These are phyloP conservation scores for Pandemis heparana DNA, from an alignment of 2,888 invertebrate species.

Conservation along the genomic window DNA sequence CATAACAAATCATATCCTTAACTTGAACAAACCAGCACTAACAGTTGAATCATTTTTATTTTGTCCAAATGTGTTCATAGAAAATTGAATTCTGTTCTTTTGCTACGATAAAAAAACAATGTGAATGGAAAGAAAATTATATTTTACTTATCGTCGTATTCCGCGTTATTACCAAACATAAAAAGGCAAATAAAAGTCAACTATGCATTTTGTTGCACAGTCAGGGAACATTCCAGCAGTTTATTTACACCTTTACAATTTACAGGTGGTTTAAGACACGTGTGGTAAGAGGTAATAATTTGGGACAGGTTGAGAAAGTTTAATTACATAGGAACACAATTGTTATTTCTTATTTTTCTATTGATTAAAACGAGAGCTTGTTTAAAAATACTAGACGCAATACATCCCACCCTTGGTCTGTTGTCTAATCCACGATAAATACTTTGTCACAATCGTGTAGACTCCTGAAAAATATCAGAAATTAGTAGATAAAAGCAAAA, in stretches of 20 bases:
- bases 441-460: constrained; percentile 85
- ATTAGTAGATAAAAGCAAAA: constrained; percentile 1
- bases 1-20: constrained; percentile 16
- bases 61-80: constrained; percentile 17
- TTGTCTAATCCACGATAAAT: constrained; percentile 81
- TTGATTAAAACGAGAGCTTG: neutral
- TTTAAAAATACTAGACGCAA: constrained; percentile 61
- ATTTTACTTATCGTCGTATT: constrained; percentile 38
- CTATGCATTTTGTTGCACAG: neutral
- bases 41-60: constrained; percentile 6
- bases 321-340: constrained; percentile 1
- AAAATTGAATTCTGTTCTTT: constrained; percentile 30
- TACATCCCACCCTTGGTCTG: constrained; percentile 70
- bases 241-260: neutral
- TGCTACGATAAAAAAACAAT: constrained; percentile 20
- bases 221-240: neutral
- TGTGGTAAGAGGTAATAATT: neutral
- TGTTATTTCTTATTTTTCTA: constrained; percentile 1
- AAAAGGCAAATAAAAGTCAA: constrained; percentile 3
- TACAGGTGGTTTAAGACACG: neutral
- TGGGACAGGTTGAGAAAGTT: neutral
- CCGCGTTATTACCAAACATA: constrained; percentile 32
- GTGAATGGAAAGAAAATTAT: constrained; percentile 17
- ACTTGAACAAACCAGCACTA: constrained; percentile 1
- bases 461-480: constrained; percentile 71